These are phyloP conservation scores for Bombyx huttoni DNA, from an alignment of 2,888 invertebrate genomes.

Conservation along the genomic window DNA sequence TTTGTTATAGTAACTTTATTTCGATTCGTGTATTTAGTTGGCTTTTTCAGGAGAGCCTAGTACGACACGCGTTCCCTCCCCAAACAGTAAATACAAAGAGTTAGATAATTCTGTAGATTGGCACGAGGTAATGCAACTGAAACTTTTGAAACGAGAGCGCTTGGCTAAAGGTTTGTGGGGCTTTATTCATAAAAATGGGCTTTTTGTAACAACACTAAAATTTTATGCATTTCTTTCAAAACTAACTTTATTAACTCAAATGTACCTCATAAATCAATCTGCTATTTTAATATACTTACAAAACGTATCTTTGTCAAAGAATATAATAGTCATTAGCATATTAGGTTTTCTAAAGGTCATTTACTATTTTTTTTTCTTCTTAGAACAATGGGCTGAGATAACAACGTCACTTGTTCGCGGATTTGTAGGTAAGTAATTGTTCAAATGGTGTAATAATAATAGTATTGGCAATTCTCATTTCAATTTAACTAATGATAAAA, in stretches of 20 bases:
- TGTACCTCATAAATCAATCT: neutral
- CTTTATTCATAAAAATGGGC: conserved; percentile 15
- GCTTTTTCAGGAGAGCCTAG: conserved; percentile 59
- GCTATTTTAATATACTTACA: neutral
- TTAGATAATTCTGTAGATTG: conserved; percentile 69
- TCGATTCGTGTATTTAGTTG: conserved; percentile 20
- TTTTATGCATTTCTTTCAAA: neutral
- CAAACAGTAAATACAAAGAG: conserved; percentile 57
- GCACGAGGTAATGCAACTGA: conserved; percentile 52
- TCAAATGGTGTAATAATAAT: too few relatives aligned
- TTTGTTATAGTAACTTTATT: conserved; percentile 11
- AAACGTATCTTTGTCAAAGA: neutral
- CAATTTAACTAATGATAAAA: too few relatives aligned
- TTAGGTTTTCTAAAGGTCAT: neutral
- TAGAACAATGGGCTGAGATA: conserved; percentile 56
- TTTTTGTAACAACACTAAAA: neutral
- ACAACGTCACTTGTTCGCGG: conserved; percentile 30
- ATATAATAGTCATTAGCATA: neutral
- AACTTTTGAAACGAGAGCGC: conserved; percentile 37
- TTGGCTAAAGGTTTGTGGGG: conserved; percentile 66
- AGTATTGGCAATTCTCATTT: too few relatives aligned
- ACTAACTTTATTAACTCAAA: neutral
- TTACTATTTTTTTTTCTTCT: conserved; percentile 10
- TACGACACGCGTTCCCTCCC: conserved; percentile 44
- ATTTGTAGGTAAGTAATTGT: conserved; percentile 45